Conservation (phyloP, 2,888 invertebrate genomes). For the Antitype chi region DNA sequence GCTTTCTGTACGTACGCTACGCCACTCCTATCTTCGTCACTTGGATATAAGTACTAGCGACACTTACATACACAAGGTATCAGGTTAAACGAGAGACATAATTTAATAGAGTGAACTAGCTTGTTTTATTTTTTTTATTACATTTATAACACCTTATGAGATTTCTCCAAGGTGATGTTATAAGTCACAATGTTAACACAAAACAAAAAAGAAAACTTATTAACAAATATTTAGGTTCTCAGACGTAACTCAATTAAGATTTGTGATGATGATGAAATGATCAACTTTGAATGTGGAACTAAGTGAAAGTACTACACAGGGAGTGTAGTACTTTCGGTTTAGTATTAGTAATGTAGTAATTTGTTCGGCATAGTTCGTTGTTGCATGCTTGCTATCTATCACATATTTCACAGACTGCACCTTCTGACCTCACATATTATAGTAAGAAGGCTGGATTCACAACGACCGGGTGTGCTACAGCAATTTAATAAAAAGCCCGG, state of each 20-base stretch:
- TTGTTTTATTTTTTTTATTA: too few species aligned
- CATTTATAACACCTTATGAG: too few species aligned
- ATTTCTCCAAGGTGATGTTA: too few species aligned
- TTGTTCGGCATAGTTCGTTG: background rate
- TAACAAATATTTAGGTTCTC: too few species aligned
- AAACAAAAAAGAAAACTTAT: too few species aligned
- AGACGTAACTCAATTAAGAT: too few species aligned
- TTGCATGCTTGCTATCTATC: background rate
- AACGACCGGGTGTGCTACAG: constrained; percentile 68
- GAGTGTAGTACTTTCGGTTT: background rate
- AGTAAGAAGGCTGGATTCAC: constrained; percentile 64
- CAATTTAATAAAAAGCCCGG: constrained; percentile 82
- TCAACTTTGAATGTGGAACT: background rate
- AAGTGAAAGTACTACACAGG: background rate
- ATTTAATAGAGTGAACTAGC: background rate
- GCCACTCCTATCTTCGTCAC: too few species aligned
- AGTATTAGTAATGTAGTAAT: background rate
- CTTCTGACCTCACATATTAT: constrained; percentile 36
- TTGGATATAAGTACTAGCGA: background rate
- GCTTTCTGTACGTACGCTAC: too few species aligned
- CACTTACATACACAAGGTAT: background rate
- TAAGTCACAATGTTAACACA: too few species aligned
- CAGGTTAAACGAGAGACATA: background rate
- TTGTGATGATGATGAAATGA: background rate
- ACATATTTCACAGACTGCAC: constrained; percentile 4